Evolutionary conservation across 2,888 invertebrate species (phyloP).

Genomic region (Oxytorus armatus): DNA sequence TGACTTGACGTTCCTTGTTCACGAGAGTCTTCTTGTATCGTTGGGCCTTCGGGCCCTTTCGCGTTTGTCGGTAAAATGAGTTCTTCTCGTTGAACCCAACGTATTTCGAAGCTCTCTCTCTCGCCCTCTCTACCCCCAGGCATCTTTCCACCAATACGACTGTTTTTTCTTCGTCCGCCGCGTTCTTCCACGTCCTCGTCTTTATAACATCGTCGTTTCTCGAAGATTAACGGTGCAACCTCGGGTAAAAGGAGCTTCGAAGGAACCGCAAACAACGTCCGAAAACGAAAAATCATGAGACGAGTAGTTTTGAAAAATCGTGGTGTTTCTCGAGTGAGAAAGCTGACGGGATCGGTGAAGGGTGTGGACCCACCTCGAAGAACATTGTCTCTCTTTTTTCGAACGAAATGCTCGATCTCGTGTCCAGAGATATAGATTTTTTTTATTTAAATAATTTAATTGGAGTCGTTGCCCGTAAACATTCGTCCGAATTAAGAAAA

Average conservation of each 20-base stretch:
- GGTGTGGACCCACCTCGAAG: constrained; percentile 21
- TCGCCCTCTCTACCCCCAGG: too few species aligned
- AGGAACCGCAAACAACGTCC: constrained; percentile 28
- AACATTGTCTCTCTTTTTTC: constrained; percentile 22
- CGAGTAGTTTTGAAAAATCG: constrained; percentile 52
- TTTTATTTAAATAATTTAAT: too few species aligned
- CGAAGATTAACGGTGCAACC: constrained; percentile 63
- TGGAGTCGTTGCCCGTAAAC: too few species aligned
- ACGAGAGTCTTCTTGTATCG: constrained; percentile 41
- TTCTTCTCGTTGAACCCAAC: constrained; percentile 31
- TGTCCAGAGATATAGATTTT: too few species aligned
- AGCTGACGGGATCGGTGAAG: background rate
- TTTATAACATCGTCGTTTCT: constrained; percentile 43
- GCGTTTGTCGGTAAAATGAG: constrained; percentile 63
- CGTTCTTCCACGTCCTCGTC: constrained; percentile 15
- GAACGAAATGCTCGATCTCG: background rate
- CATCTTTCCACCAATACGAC: constrained; percentile 46
- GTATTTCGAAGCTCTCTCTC: constrained; percentile 4
- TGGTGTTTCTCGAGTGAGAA: constrained; percentile 18
- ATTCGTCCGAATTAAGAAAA: too few species aligned
- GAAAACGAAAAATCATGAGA: constrained; percentile 1
- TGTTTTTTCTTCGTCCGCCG: constrained; percentile 55
- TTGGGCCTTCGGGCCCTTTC: constrained; percentile 33
- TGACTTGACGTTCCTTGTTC: constrained; percentile 64
- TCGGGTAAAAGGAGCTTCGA: constrained; percentile 49